Percentiles rank a stretch among this genome's conserved stretches.
Evolutionary conservation across 2,888 invertebrate genomes (phyloP).

Genomic region (Thereva nobilitata): DNA sequence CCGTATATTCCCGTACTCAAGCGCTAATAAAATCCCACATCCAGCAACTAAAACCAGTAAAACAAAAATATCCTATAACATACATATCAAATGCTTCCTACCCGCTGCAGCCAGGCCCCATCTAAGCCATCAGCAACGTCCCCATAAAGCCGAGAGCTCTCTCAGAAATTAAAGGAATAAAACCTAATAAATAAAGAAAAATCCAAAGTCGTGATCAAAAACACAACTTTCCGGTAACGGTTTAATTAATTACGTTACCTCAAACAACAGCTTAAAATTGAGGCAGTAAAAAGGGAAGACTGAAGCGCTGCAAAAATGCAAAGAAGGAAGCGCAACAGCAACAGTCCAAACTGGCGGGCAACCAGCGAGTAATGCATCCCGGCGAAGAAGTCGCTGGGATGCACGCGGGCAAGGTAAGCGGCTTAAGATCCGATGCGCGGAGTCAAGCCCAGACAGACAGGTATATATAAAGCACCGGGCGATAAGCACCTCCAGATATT

Average conservation of each 20-base stretch:
- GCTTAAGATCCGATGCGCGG: background rate
- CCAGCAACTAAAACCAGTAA: too few relatives aligned
- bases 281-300: conserved; percentile 7
- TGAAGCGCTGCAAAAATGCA: conserved; percentile 12
- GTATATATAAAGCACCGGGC: conserved; percentile 16
- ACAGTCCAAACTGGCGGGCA: conserved; percentile 5
- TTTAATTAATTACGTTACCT: conserved; percentile 57
- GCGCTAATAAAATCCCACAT: too few relatives aligned
- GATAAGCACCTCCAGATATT: conserved; percentile 33
- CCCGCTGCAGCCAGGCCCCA: too few relatives aligned
- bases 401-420: conserved; percentile 46
- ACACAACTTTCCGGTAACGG: conserved; percentile 52
- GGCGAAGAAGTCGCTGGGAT: conserved; percentile 25
- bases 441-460: conserved; percentile 27
- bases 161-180: background rate
- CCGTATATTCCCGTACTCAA: too few relatives aligned
- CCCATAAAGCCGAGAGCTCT: background rate
- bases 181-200: conserved; percentile 7
- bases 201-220: conserved; percentile 42
- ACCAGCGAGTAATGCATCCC: conserved; percentile 10
- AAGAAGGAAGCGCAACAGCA: conserved; percentile 20
- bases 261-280: conserved; percentile 34
- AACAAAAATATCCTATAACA: too few relatives aligned
- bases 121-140: background rate
- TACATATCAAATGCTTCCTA: too few relatives aligned